phyloP scores from a whole-genome alignment of 2,113 vertebrate species.

The Cichladusa arquata region DNA sequence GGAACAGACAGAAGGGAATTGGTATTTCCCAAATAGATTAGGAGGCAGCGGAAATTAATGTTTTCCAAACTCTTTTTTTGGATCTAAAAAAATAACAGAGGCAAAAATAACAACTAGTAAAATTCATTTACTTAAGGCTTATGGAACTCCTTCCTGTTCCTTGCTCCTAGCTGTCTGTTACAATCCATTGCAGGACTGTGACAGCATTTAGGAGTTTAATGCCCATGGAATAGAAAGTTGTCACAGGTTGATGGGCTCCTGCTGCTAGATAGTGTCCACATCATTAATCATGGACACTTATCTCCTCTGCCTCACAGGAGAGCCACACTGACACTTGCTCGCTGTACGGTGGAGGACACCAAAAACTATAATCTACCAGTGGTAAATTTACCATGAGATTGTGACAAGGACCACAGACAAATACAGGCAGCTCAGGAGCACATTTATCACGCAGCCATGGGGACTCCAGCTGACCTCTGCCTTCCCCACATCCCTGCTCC shows the following conservation, averaged over 20 bases:
- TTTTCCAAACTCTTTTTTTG: not conserved
- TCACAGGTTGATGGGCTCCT: conserved; percentile 59
- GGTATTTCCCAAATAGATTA: not conserved
- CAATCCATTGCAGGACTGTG: conserved; percentile 2
- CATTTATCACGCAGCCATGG: not conserved
- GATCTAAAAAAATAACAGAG: not conserved
- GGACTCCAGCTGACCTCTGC: not conserved
- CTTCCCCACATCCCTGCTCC: not conserved
- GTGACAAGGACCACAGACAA: not conserved
- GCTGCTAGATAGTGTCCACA: conserved; percentile 54
- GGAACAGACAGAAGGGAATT: not conserved
- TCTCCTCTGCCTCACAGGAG: conserved; percentile 8
- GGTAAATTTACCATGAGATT: conserved; percentile 48
- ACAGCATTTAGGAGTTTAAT: conserved; percentile 58
- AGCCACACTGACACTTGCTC: not conserved
- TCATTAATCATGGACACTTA: conserved; percentile 57
- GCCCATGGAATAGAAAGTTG: conserved; percentile 54
- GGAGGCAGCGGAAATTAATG: not conserved
- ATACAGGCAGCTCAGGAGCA: not conserved
- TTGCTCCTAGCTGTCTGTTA: not conserved
- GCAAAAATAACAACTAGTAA: not conserved
- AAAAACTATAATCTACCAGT: not conserved
- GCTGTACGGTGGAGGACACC: conserved; percentile 12
- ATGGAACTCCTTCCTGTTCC: not conserved
- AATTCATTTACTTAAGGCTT: not conserved